Percentiles rank a stretch among this genome's conserved stretches.
phyloP scores from a whole-genome alignment of 2,888 invertebrate species.

The Pyralis farinalis region DNA sequence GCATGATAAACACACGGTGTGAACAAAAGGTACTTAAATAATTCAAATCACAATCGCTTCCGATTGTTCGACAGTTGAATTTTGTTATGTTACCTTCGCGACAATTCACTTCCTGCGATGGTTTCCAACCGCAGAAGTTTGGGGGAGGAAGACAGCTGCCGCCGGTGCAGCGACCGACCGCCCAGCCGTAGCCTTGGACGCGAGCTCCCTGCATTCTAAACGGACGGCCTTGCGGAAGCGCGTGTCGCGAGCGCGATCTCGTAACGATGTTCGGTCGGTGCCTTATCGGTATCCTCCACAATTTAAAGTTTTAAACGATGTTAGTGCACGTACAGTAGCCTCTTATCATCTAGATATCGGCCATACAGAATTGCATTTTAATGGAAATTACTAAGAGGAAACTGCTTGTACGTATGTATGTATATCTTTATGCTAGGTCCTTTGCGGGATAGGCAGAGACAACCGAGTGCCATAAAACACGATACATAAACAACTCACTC shows the following conservation, averaged over 20 bases:
- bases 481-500: too few relatives aligned
- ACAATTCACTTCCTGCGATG: conserved; percentile 62
- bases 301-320: neutral
- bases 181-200: conserved; percentile 70
- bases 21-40: conserved; percentile 57
- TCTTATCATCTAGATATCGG: too few relatives aligned
- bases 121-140: conserved; percentile 53
- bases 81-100: conserved; percentile 67
- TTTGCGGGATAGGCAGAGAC: too few relatives aligned
- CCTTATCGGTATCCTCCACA: conserved; percentile 48
- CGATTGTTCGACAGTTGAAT: conserved; percentile 55
- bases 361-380: too few relatives aligned
- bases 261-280: conserved; percentile 47
- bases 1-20: conserved; percentile 28
- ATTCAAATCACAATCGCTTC: conserved; percentile 73
- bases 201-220: conserved; percentile 79
- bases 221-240: conserved; percentile 77
- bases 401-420: too few relatives aligned
- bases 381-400: too few relatives aligned
- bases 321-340: neutral
- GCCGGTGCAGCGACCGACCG: conserved; percentile 75
- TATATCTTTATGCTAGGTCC: too few relatives aligned
- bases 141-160: conserved; percentile 65
- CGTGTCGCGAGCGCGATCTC: conserved; percentile 64
- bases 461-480: too few relatives aligned